These are phyloP conservation scores for Plumapathes pennacea DNA, from an alignment of 92 coral and sea anemone genomes.

Conservation along the genomic window DNA sequence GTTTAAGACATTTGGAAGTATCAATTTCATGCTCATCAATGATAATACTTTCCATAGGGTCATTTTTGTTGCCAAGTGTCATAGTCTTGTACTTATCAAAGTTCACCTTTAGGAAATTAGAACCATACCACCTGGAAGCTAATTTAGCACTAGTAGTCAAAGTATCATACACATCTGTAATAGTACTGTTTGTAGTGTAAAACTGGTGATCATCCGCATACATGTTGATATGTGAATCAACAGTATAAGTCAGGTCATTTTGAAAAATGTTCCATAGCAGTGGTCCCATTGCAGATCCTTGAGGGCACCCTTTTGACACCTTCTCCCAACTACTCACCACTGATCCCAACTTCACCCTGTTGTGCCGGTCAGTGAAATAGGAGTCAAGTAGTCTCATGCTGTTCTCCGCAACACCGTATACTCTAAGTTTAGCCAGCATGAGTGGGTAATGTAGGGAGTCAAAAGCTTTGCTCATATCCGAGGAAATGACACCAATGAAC, in stretches of 20 bases:
- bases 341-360: conserved; percentile 5
- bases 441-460: too few relatives aligned
- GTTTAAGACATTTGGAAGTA: conserved; percentile 9
- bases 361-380: background rate
- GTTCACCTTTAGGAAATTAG: conserved; percentile 35
- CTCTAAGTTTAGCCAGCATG: background rate
- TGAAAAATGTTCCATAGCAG: too few relatives aligned
- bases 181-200: background rate
- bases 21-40: conserved; percentile 2
- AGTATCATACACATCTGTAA: background rate
- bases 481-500: too few relatives aligned
- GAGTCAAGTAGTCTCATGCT: background rate
- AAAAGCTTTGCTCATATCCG: too few relatives aligned
- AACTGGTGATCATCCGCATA: conserved; percentile 7
- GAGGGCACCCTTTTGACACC: conserved; percentile 14
- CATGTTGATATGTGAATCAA: background rate
- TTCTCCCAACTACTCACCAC: conserved; percentile 5
- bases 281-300: too few relatives aligned
- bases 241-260: background rate
- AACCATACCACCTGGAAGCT: too few relatives aligned
- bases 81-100: conserved; percentile 21
- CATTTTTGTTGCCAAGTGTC: conserved; percentile 23
- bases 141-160: too few relatives aligned
- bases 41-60: background rate
- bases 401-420: conserved; percentile 1